Evolutionary conservation across 2,888 invertebrate genomes (phyloP).

Genomic region (Brachyopa scutellaris): DNA sequence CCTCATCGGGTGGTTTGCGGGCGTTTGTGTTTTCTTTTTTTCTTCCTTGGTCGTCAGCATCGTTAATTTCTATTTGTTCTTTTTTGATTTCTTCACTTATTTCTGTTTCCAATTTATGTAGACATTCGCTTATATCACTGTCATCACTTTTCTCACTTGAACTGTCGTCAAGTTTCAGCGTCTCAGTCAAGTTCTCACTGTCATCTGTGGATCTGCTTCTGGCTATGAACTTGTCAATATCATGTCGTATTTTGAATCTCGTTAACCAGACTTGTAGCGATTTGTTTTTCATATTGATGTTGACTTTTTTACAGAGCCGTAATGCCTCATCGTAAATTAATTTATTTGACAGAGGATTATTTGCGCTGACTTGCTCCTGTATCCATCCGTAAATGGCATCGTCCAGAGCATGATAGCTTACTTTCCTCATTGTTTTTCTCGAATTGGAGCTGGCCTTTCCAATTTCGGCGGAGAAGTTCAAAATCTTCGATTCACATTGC

Average conservation of each 20-base stretch:
- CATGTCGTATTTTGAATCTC: constrained; percentile 26
- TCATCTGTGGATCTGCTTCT: not conserved
- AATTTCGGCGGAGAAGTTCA: constrained; percentile 24
- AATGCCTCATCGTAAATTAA: constrained; percentile 26
- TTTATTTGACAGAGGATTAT: constrained; percentile 13
- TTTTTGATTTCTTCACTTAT: not conserved
- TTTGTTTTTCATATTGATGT: not conserved
- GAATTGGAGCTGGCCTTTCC: constrained; percentile 7
- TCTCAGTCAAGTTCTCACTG: too few relatives aligned
- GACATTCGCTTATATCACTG: not conserved
- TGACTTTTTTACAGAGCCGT: constrained; percentile 2
- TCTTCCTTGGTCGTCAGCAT: too few relatives aligned
- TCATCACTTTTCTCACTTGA: not conserved
- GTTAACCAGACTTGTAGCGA: constrained; percentile 25
- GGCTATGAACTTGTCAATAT: not conserved
- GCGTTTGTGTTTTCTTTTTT: too few relatives aligned
- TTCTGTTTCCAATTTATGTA: not conserved
- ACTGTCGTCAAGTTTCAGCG: not conserved
- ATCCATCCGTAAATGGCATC: constrained; percentile 24
- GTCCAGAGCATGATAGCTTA: constrained; percentile 14
- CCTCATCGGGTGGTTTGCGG: too few relatives aligned
- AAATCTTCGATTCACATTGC: constrained; percentile 14
- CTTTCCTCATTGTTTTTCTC: constrained; percentile 26
- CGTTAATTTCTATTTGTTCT: not conserved
- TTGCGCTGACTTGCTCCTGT: not conserved